Evolutionary conservation across 2,888 invertebrate species (phyloP).

Genomic region (Elgonia sp.): DNA sequence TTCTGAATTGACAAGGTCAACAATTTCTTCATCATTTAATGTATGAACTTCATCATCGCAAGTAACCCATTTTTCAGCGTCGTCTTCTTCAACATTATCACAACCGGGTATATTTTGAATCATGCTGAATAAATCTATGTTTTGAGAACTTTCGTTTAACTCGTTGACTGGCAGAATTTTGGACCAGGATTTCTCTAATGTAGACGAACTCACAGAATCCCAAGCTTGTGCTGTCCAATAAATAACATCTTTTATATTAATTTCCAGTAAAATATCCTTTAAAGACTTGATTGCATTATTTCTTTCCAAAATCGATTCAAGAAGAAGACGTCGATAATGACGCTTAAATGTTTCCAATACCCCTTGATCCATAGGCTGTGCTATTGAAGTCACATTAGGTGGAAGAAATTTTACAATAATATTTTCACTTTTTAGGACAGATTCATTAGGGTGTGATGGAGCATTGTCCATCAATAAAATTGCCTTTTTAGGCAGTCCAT

Average conservation of each 20-base stretch:
- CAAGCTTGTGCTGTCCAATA: conserved; percentile 76
- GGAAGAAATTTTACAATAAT: conserved; percentile 73
- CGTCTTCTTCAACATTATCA: conserved; percentile 50
- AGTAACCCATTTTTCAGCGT: conserved; percentile 38
- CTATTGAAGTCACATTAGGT: conserved; percentile 75
- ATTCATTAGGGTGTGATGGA: conserved; percentile 72
- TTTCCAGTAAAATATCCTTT: conserved; percentile 67
- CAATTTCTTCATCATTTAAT: conserved; percentile 51
- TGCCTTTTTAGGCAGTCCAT: conserved; percentile 68
- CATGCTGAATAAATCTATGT: conserved; percentile 62
- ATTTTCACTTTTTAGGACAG: conserved; percentile 51
- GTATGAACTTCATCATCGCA: conserved; percentile 19
- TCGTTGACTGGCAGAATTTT: conserved; percentile 60
- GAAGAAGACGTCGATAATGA: conserved; percentile 73
- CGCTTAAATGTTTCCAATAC: conserved; percentile 77
- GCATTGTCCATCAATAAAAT: conserved; percentile 78
- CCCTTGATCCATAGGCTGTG: conserved; percentile 78
- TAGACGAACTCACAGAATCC: conserved; percentile 71
- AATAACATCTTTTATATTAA: conserved; percentile 73
- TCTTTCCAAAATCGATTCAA: conserved; percentile 67
- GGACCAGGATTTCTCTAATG: conserved; percentile 72
- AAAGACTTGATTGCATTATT: conserved; percentile 43
- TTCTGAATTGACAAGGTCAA: conserved; percentile 43
- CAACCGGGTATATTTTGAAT: conserved; percentile 65
- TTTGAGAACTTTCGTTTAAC: conserved; percentile 54